Evolutionary conservation across 2,888 invertebrate genomes (phyloP).

Genomic region (Hemithea aestivaria): DNA sequence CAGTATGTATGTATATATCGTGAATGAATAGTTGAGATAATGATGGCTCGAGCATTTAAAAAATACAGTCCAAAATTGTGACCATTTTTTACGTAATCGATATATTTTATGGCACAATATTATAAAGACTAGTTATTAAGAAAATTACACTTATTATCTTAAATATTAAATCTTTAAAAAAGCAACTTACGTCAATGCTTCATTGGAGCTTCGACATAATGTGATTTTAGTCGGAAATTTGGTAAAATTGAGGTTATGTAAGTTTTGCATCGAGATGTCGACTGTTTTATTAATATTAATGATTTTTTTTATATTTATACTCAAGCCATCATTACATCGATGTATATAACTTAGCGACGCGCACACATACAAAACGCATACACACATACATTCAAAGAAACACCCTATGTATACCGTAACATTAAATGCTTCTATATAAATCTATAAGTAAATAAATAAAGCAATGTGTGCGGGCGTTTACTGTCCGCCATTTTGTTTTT

Average conservation of each 20-base stretch:
- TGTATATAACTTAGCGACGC: constrained; percentile 2
- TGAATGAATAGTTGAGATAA: constrained; percentile 23
- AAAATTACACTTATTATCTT: too few species aligned
- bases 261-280: too few species aligned
- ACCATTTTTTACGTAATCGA: too few species aligned
- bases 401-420: constrained; percentile 44
- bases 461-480: constrained; percentile 10
- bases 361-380: constrained; percentile 17
- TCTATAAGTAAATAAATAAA: constrained; percentile 45
- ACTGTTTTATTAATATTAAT: too few species aligned
- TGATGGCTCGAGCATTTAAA: constrained; percentile 12
- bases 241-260: too few species aligned
- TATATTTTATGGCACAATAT: too few species aligned
- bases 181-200: too few species aligned
- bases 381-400: constrained; percentile 35
- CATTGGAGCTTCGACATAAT: too few species aligned
- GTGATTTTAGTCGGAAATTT: too few species aligned
- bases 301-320: neutral
- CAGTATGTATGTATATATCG: constrained; percentile 22
- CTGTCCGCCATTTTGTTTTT: constrained; percentile 1
- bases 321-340: constrained; percentile 2
- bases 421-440: constrained; percentile 60
- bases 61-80: neutral
- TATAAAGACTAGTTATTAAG: too few species aligned
- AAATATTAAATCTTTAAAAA: too few species aligned